Evolutionary conservation across 1,140 invertebrate genomes (phyloP), one percentile per base, ranked within the genome.

Genomic region (Scylla paramamosain): DNA sequence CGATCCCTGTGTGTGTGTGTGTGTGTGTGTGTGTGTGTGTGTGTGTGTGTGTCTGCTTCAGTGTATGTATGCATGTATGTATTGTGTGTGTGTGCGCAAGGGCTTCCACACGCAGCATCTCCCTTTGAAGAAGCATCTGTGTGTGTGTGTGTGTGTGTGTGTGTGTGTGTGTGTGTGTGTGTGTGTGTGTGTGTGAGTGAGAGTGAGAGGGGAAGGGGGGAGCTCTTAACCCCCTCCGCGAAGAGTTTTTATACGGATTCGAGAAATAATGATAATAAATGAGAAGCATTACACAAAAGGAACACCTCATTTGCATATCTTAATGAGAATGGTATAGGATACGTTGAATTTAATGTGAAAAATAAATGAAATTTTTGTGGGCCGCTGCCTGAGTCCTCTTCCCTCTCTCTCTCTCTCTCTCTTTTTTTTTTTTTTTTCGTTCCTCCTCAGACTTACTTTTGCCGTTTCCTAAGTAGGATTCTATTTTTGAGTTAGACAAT

Each of bases 261-360:
- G 95, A 93, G 94, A 95, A 95, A 96, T 96, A 96, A 96, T 96
- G 95, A 96, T 96, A 96, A 96, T 96, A 96, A 96, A 96, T 94
- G 95, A 96, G 95, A 93, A 91, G 87, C 92, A 95, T 95, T 96
- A 96, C 95, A 96, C 95, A 96, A 96, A 96, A 96, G 95, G 95
- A 96, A 96, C 95, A 93, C 92, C 95, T 95, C 95, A 96, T 96
- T 96, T 96, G 95, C 95, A 96, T 96, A 96, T 96, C 95, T 96
- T 96, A 96, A 96, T 96, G 95, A 96, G 95, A 96, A 94, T 96
- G 95, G 95, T 94, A 96, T 96, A 96, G 95, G 95, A 96, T 96
- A 93, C 95, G 94, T 91, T 95, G 95, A 96, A 95, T 96, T 96
- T 96, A 96, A 96, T 96, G 95, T 96, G 95, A 96, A 96, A 96